These are phyloP conservation scores for Rhagoletis pomonella DNA, from an alignment of 1,140 invertebrate species.

Conservation along the genomic window DNA sequence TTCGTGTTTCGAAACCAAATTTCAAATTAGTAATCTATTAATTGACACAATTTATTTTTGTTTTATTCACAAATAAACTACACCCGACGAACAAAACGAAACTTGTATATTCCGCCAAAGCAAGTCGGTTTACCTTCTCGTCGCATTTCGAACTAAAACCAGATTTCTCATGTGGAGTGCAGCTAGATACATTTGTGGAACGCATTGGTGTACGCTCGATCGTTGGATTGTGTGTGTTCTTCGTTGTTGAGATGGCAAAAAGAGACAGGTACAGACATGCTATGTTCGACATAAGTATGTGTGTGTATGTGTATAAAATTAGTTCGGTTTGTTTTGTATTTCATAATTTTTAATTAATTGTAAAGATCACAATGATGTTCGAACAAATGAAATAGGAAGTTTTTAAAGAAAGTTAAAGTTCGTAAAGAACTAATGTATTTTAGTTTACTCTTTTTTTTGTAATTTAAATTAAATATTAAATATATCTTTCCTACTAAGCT, in stretches of 20 bases:
- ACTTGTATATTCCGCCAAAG: background rate
- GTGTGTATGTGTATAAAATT: too few species aligned
- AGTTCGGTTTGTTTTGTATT: background rate
- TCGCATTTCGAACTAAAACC: slow-evolving; percentile 8
- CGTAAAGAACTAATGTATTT: too few species aligned
- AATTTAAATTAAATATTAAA: too few species aligned
- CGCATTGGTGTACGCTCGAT: background rate
- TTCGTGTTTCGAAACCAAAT: background rate
- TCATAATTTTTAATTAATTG: background rate
- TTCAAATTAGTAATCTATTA: background rate
- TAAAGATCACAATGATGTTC: too few species aligned
- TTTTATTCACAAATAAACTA: background rate
- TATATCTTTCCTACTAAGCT: too few species aligned
- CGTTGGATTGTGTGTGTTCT: background rate
- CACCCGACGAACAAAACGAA: background rate
- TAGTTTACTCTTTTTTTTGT: too few species aligned
- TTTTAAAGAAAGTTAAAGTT: too few species aligned
- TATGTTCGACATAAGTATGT: background rate
- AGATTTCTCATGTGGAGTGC: background rate
- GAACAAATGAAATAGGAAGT: too few species aligned
- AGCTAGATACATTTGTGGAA: slow-evolving; percentile 11
- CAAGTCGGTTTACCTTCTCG: background rate
- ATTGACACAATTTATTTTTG: background rate
- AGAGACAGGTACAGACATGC: slow-evolving; percentile 28
- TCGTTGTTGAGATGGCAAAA: background rate